Evolutionary conservation across 2,113 vertebrate species (phyloP), one percentile per base, ranked within the genome.

Genomic region (Platycercus adscitus): DNA sequence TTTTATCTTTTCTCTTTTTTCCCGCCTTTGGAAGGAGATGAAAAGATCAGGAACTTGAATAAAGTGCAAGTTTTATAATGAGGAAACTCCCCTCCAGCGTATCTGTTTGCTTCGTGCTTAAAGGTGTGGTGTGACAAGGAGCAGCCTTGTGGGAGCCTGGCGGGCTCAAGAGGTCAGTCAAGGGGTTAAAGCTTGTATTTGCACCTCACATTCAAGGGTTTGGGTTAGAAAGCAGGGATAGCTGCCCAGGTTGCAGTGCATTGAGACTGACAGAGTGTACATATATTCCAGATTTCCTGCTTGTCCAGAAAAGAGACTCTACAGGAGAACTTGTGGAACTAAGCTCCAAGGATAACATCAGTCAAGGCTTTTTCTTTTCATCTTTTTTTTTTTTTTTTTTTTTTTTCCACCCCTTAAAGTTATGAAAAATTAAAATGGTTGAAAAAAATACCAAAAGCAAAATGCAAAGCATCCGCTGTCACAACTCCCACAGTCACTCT

Each of bases 31-130:
- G 90, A 94, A 94, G 24, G 35, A 94, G 75, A 93, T 81, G 31
- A 94, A 95, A 93, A 96, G 95, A 88, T 29, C 71, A 44, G 39
- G 31, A 94, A 81, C 50, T 78, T 81, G 31, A 90, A 13, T 75
- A 58, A 91, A 94, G 80, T 47, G 44, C 55, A 95, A 79, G 47
- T 85, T 89, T 49, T 84, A 86, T 60, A 88, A 86, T 18, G 44
- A 79, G 18, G 55, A 91, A 84, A 86, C 69, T 91, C 61, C 69
- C 47, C 77, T 93, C 52, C 56, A 72, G 77, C 7, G 0, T 35
- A 29, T 68, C 31, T 81, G 76, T 77, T 77, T 78, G 46, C 29
- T 86, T 56, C 61, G 28, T 2, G 3, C 47, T n/a, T 35, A 69
- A 78, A 91, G 39, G 69, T 71, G 77, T 46, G 47, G 64, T 76